phyloP scores from a whole-genome alignment of 2,797 vertebrate species.

The Sebastes goodei region DNA sequence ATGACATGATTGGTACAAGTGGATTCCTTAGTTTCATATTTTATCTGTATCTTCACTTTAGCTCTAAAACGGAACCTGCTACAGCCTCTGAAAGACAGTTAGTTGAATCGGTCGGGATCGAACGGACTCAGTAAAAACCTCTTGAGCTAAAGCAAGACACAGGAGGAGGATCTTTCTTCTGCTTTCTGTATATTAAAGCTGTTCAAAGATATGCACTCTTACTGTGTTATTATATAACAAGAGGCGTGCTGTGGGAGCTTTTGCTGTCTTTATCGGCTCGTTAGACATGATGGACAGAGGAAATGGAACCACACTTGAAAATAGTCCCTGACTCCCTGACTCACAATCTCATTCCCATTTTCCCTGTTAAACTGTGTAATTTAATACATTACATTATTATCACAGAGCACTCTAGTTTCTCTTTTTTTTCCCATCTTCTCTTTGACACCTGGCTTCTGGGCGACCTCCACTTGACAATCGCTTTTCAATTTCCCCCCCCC shows the following conservation, averaged over 20 bases:
- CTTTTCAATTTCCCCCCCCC: background rate
- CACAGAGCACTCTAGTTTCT: background rate
- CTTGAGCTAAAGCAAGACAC: background rate
- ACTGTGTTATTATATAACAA: background rate
- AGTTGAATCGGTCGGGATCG: too few species aligned
- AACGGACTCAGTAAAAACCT: background rate
- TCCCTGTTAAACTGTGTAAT: slow-evolving; percentile 22
- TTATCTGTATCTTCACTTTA: too few species aligned
- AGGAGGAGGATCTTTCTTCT: background rate
- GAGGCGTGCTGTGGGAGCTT: background rate
- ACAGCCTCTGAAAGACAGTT: too few species aligned
- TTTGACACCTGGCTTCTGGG: slow-evolving; percentile 13
- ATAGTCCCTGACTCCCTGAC: background rate
- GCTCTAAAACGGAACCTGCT: too few species aligned
- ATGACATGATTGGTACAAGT: too few species aligned
- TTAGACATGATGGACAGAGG: background rate
- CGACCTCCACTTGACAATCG: background rate
- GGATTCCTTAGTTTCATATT: too few species aligned
- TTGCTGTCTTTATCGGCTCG: background rate
- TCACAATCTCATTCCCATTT: background rate
- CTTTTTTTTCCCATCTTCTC: background rate
- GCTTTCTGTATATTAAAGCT: background rate
- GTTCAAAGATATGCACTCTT: background rate
- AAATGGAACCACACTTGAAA: background rate
- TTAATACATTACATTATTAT: slow-evolving; percentile 10